A percentile compares a stretch with the other conserved stretches of the same genome.
These are phyloP conservation scores for Poecile montanus DNA, from an alignment of 2,797 vertebrate species.

Conservation along the genomic window DNA sequence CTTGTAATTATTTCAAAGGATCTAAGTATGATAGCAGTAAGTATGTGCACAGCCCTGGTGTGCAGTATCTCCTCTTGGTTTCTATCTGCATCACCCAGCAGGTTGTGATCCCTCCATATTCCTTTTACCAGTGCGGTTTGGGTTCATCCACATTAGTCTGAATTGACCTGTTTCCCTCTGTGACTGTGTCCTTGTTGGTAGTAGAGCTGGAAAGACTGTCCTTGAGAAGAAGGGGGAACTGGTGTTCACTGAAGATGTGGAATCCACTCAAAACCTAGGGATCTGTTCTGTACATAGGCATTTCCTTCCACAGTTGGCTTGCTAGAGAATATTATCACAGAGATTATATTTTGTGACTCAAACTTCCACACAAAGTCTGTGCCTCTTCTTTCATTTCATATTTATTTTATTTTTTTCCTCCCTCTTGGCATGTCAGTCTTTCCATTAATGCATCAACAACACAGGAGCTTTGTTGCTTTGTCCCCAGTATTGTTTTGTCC, in stretches of 20 bases:
- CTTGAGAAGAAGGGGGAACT: neutral
- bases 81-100: neutral
- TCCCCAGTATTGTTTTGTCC: neutral
- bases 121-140: neutral
- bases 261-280: neutral
- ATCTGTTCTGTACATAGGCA: neutral
- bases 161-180: neutral
- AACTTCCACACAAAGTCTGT: neutral
- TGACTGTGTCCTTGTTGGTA: neutral
- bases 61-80: neutral
- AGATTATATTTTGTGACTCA: neutral
- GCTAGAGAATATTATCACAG: neutral
- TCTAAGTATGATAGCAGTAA: neutral
- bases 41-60: neutral
- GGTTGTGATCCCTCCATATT: neutral
- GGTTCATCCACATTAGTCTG: neutral
- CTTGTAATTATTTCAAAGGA: neutral
- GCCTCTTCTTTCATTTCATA: neutral
- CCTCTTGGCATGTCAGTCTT: neutral
- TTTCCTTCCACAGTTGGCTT: neutral
- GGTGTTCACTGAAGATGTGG: neutral
- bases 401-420: neutral
- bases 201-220: neutral
- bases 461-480: neutral
- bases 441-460: neutral